These are phyloP conservation scores for Protophormia terraenovae DNA, from an alignment of 2,888 invertebrate genomes.

Conservation along the genomic window DNA sequence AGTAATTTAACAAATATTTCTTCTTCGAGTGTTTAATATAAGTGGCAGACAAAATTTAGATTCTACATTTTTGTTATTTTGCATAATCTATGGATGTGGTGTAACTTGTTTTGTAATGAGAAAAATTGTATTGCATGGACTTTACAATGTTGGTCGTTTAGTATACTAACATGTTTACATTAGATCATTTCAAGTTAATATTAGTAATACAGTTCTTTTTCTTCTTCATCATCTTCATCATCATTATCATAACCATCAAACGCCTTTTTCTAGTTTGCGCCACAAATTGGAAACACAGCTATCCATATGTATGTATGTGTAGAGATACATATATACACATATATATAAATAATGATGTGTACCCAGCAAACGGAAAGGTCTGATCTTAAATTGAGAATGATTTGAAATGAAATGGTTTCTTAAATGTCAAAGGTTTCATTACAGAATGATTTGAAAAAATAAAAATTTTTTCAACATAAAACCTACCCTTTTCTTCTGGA, in stretches of 20 bases:
- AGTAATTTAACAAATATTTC: slow-evolving; percentile 13
- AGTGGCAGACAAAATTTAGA: slow-evolving; percentile 25
- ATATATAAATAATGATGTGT: too few species aligned
- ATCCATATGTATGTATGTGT: not conserved
- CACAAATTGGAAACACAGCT: not conserved
- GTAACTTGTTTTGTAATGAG: slow-evolving; percentile 78
- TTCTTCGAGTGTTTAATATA: not conserved
- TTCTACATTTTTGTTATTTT: slow-evolving; percentile 43
- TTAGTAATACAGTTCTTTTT: slow-evolving; percentile 13
- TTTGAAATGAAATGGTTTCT: too few species aligned
- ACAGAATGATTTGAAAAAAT: too few species aligned
- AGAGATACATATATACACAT: too few species aligned
- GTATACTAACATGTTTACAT: slow-evolving; percentile 54
- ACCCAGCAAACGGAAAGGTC: too few species aligned
- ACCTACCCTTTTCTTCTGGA: too few species aligned
- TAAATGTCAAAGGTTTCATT: too few species aligned
- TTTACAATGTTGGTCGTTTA: slow-evolving; percentile 45
- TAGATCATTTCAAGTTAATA: slow-evolving; percentile 24
- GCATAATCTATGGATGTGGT: slow-evolving; percentile 76
- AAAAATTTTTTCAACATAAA: too few species aligned
- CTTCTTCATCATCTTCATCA: slow-evolving; percentile 11
- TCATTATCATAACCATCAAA: slow-evolving; percentile 1
- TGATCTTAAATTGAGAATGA: too few species aligned
- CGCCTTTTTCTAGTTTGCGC: slow-evolving; percentile 21
- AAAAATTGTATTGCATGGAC: slow-evolving; percentile 64